Evolutionary conservation across 2,888 invertebrate species (phyloP), one percentile per base, ranked within the genome.

Genomic region (Aspidiotus destructor): DNA sequence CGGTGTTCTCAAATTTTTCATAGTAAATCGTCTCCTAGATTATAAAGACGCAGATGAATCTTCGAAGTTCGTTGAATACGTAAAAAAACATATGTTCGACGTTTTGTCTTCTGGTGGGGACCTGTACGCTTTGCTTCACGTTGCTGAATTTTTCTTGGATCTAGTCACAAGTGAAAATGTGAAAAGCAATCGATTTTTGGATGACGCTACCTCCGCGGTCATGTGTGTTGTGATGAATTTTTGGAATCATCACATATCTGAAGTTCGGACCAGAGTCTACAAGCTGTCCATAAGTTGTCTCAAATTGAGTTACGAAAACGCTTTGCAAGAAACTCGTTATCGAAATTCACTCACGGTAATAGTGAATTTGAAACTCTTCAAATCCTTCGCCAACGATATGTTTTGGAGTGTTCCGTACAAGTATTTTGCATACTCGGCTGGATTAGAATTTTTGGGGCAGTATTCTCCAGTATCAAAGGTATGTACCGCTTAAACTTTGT

Each of bases 401-500:
- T 65, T 44, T 15, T 65, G 65, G 65, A 57, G 42, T 42, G 28
- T 65, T 13, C 65, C 65, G 13, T 65, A 55, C 60, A 65, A 65
- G 40, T 65, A 65, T 58, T 65, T 57, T 9, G 58, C 58, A 2
- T 65, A 57, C 40, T 11, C 40, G 10, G 13, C 40, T 8, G 58
- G 17, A 11, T 58, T 58, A 40, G 28, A 58, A 58, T 58, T 58
- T 6, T 40, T 58, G 13, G 40, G 1, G 8, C 5, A 28, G 28
- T 17, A 40, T 28, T 58, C 16, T 7, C 40, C 16, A 10, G 17
- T 58, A 8, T 28, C 17, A 1, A 58, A 28, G 58, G 58, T 58
- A 55, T 15, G 17, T 17, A n/a, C 6, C 48, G 2, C 2, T 1
- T 10, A 7, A 28, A 28, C 5, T 28, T 28, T 28, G 1, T 28